phyloP scores from a whole-genome alignment of 2,888 invertebrate species.

The Hylaea fasciaria region DNA sequence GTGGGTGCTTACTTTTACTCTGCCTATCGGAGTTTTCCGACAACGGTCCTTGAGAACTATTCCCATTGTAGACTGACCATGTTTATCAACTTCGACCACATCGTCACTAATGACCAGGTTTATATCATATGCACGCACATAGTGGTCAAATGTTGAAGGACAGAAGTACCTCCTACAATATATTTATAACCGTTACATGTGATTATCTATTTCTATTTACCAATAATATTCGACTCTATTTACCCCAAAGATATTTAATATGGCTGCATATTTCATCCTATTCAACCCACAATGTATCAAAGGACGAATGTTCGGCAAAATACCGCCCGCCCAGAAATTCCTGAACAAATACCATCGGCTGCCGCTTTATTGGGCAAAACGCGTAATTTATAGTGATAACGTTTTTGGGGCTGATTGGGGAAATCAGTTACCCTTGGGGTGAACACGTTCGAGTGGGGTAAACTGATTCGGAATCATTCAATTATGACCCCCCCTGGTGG shows the following conservation, averaged over 20 bases:
- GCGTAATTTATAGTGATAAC: conserved; percentile 23
- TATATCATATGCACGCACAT: no score
- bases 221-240: no score
- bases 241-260: conserved; percentile 7
- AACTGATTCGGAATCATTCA: conserved; percentile 82
- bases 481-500: conserved; percentile 69
- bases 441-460: conserved; percentile 80
- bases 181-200: no score
- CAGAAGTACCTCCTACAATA: no score
- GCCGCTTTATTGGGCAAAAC: conserved; percentile 25
- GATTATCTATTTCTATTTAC: no score
- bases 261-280: conserved; percentile 1
- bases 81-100: no score
- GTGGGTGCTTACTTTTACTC: no score
- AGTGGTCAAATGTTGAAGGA: no score
- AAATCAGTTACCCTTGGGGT: conserved; percentile 73
- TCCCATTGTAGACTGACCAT: no score
- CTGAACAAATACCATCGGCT: conserved; percentile 20
- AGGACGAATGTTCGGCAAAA: conserved; percentile 15
- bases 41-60: no score
- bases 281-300: conserved; percentile 3
- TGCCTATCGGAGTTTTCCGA: no score
- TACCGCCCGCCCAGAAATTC: conserved; percentile 16
- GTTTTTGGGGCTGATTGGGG: conserved; percentile 52
- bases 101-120: no score